Evolutionary conservation across 2,113 vertebrate species (phyloP), one percentile per base, ranked within the genome.

Genomic region (Rhineura floridana): DNA sequence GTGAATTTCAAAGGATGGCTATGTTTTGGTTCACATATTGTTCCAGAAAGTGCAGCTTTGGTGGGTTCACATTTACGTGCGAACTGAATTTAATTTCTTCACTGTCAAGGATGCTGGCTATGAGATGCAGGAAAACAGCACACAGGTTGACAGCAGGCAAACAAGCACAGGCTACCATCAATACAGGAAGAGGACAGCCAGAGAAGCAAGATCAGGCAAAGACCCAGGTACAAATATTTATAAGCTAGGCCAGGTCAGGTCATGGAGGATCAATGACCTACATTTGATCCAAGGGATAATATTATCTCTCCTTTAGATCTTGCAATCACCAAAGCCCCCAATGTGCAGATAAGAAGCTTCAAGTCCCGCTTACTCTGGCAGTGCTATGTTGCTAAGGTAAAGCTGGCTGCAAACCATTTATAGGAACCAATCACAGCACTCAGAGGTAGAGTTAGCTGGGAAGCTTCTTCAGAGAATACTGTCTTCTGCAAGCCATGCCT

Each of bases 341-440:
- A 25, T 76, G 12, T 50, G 33, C 7, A 63, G n/a, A 88, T 21
- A 82, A 76, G 80, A 76, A 88, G 72, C 69, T 83, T 70, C 79
- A 82, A 36, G 52, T 63, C 62, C 70, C 76, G 70, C 80, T 76
- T 65, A 65, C 28, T 55, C 77, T 87, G 77, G 52, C 86, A 82
- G 13, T 88, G 69, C 80, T 76, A 88, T 88, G 80, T 83, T 88
- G 87, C 80, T 88, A 88, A 88, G 87, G 87, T 65, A 83, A 76
- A 83, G 59, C 70, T 39, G 69, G 50, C 55, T 76, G 48, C 81
- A 81, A 63, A 75, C 69, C 70, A 83, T 88, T 88, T 88, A 81
- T 88, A 88, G 80, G 87, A 82, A 83, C 87, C 87, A 88, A 82
- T 88, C 87, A 65, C 12, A 88, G 55, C 33, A 81, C 9, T 30